Percentiles rank a stretch among this genome's conserved stretches.
phyloP scores from a whole-genome alignment of 2,888 invertebrate species.

The Ormyrus labotus region DNA sequence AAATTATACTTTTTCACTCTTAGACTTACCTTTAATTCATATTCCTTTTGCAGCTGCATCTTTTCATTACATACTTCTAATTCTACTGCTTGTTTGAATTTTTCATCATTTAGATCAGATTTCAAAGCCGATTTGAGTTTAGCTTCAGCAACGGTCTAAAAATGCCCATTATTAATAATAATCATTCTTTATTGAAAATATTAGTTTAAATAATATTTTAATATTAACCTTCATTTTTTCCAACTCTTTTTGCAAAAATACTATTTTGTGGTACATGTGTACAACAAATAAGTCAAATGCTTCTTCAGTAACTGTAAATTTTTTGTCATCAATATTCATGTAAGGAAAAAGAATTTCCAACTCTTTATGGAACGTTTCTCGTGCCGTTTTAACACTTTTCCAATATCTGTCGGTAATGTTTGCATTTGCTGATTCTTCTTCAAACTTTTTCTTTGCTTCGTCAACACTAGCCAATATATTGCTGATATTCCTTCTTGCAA shows the following conservation, averaged over 20 bases:
- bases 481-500: conserved; percentile 69
- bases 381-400: conserved; percentile 84
- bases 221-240: conserved; percentile 81
- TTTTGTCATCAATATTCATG: conserved; percentile 82
- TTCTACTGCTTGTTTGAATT: conserved; percentile 78
- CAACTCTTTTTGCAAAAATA: conserved; percentile 87
- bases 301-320: conserved; percentile 79
- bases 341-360: conserved; percentile 85
- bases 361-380: conserved; percentile 81
- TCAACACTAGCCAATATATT: conserved; percentile 79
- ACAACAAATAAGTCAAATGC: conserved; percentile 88
- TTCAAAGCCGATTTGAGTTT: conserved; percentile 82
- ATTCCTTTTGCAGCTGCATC: conserved; percentile 82
- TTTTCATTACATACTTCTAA: conserved; percentile 84
- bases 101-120: conserved; percentile 78
- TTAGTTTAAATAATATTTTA: conserved; percentile 7
- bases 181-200: conserved; percentile 9
- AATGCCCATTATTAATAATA: neutral
- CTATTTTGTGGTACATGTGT: conserved; percentile 86
- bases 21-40: conserved; percentile 81
- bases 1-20: conserved; percentile 29
- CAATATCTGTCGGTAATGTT: conserved; percentile 88
- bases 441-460: conserved; percentile 79
- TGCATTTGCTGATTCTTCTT: conserved; percentile 78
- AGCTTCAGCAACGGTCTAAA: conserved; percentile 79